phyloP scores from a whole-genome alignment of 2,113 vertebrate genomes.

The Gymnobelideus leadbeateri region DNA sequence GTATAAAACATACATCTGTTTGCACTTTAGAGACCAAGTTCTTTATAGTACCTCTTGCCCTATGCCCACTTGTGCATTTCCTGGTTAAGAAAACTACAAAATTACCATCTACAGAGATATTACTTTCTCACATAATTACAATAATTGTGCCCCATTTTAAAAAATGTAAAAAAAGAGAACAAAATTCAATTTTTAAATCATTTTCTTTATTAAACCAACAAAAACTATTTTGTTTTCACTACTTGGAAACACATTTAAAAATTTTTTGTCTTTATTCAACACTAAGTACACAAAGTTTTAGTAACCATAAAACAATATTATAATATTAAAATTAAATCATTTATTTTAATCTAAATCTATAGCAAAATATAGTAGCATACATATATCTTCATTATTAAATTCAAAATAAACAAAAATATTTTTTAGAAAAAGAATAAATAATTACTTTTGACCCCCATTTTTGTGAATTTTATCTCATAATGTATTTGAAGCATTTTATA shows the following conservation, averaged over 20 bases:
- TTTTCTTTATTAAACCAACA: background rate
- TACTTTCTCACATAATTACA: background rate
- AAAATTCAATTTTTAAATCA: background rate
- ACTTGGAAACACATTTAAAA: background rate
- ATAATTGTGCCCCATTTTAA: background rate
- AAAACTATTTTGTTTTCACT: background rate
- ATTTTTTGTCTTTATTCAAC: background rate
- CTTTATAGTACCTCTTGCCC: background rate
- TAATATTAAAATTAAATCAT: background rate
- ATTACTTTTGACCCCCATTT: conserved; percentile 25
- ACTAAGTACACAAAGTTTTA: background rate
- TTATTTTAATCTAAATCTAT: background rate
- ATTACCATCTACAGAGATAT: background rate
- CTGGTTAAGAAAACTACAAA: background rate
- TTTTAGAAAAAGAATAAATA: conserved; percentile 47
- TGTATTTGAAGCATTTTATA: background rate
- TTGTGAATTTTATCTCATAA: conserved; percentile 37
- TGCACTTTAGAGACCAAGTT: background rate
- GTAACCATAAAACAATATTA: background rate
- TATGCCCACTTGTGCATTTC: background rate
- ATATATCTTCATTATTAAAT: conserved; percentile 46
- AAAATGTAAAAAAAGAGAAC: background rate
- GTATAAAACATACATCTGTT: background rate
- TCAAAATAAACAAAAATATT: conserved; percentile 8
- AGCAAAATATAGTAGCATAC: background rate